A percentile compares a stretch with the other conserved stretches of the same genome.
Conservation (phyloP, 2,888 invertebrate species). For the Pogonocherus hispidulus region DNA sequence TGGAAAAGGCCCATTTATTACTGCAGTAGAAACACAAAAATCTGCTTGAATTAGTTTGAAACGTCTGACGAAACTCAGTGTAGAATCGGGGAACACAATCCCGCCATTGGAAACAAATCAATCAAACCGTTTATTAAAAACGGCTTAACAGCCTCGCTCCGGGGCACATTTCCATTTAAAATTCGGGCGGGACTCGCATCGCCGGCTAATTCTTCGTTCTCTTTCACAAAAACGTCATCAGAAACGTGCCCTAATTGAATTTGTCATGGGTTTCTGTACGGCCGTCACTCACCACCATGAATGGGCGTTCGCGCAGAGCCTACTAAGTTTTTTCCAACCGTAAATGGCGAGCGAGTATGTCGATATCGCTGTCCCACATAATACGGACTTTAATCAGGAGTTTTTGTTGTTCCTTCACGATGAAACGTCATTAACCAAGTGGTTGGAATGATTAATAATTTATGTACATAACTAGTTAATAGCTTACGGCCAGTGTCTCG, state of each 20-base stretch:
- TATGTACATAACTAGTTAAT: no score
- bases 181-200: constrained; percentile 16
- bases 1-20: no score
- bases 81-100: not conserved
- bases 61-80: no score
- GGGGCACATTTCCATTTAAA: constrained; percentile 13
- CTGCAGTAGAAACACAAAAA: no score
- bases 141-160: not conserved
- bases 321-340: constrained; percentile 3
- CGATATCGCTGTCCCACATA: constrained; percentile 21
- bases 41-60: no score
- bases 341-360: constrained; percentile 7
- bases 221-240: constrained; percentile 36
- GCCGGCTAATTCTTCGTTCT: constrained; percentile 21
- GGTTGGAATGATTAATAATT: not conserved
- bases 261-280: constrained; percentile 41
- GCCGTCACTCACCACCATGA: constrained; percentile 38
- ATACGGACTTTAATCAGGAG: constrained; percentile 5
- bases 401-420: constrained; percentile 5
- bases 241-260: constrained; percentile 43
- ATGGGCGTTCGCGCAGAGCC: constrained; percentile 30
- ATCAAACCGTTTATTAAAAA: constrained; percentile 14
- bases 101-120: constrained; percentile 7
- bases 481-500: no score
- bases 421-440: not conserved